phyloP scores from a whole-genome alignment of 2,113 vertebrate species.

The Megaceryle torquata region DNA sequence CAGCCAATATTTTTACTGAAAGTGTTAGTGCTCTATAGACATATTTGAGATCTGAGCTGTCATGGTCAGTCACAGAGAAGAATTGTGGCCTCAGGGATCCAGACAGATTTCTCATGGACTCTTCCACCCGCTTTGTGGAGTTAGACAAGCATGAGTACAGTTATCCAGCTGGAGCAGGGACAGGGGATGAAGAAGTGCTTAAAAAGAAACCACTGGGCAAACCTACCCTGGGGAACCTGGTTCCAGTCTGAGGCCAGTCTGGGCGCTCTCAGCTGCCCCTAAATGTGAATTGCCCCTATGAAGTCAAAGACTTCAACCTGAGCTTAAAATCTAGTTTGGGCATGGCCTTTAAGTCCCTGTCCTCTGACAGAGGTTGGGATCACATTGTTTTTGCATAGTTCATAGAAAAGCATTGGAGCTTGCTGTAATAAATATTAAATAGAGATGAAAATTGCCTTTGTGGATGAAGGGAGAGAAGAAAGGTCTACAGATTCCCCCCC shows the following conservation, averaged over 20 bases:
- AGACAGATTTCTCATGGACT: neutral
- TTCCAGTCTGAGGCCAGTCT: neutral
- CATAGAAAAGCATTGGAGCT: neutral
- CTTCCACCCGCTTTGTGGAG: neutral
- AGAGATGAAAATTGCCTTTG: neutral
- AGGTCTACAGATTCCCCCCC: no score
- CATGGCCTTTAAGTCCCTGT: neutral
- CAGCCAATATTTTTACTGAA: neutral
- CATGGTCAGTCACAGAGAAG: neutral
- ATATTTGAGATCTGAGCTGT: rapidly evolving
- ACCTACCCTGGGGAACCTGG: neutral
- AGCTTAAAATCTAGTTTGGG: neutral
- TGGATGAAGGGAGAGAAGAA: neutral
- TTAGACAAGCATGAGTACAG: rapidly evolving
- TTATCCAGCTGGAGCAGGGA: neutral
- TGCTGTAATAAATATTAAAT: neutral
- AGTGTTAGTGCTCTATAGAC: neutral
- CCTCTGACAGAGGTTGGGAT: neutral
- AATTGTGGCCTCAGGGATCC: neutral
- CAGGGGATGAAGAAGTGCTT: neutral
- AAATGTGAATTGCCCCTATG: neutral
- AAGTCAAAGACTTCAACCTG: neutral
- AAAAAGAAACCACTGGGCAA: neutral
- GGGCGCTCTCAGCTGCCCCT: neutral
- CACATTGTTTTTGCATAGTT: neutral